Evolutionary conservation across 2,113 vertebrate species (phyloP).

Genomic region (Anseranas semipalmata): DNA sequence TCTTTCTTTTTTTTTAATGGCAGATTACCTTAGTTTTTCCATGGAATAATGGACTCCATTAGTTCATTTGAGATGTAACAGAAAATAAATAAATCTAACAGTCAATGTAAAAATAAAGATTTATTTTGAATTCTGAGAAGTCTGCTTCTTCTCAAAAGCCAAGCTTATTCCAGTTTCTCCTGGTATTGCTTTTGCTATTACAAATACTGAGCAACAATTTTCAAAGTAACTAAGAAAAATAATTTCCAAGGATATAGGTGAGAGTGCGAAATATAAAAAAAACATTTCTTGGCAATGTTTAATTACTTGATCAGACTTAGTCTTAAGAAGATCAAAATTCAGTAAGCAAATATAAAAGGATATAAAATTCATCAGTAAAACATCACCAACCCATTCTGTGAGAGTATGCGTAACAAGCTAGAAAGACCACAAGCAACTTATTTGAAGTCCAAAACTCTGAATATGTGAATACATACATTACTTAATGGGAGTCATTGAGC

Average conservation of each 20-base stretch:
- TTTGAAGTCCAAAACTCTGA: neutral
- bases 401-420: neutral
- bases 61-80: neutral
- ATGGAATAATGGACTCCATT: neutral
- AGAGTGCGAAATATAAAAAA: neutral
- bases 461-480: neutral
- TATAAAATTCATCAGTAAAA: neutral
- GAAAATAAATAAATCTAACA: neutral
- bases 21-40: neutral
- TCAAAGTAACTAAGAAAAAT: neutral
- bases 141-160: neutral
- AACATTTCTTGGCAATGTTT: neutral
- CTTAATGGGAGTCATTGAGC: neutral
- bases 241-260: neutral
- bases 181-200: neutral
- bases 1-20: neutral
- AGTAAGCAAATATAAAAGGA: neutral
- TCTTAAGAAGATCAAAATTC: neutral
- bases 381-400: neutral
- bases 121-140: neutral
- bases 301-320: neutral
- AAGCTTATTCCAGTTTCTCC: neutral
- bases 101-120: neutral
- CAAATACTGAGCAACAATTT: neutral
- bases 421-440: neutral